Base-by-base conservation (phyloP, 23 tunicate species). In the Halocynthia roretzi region DNA sequence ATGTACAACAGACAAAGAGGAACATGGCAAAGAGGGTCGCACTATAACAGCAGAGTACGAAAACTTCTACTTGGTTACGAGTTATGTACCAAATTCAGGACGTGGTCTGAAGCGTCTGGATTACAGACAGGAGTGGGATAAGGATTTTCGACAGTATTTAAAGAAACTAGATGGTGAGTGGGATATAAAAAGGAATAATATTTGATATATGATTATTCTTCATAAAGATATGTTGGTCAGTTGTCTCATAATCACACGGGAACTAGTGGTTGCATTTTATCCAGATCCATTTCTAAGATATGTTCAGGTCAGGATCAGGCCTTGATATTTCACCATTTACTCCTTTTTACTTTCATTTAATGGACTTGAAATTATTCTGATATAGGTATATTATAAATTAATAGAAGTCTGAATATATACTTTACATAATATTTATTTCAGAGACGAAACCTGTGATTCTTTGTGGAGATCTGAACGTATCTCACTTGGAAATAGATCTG, bases 1-100 rank as follows among this genome's bases (percentile, higher is more conserved):
- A 11, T 15, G 4, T 68, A 15, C 4, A 15, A 68, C 62, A 74
- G 78, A 54, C 17, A 74, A 81, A 62, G 75, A 81, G 14, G 96
- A 90, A 63, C 99, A 96, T 81, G 93, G 87, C 63, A 63, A 82
- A 56, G 92, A 85, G 63, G 99, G 99, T 7, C 77, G 99, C 12
- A 85, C 90, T 7, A 82, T 89, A 12, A 96, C 99, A 8, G 94
- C 93, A 12, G 99, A 96, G 65, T 96, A 75, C 76, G 99, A 96
- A 12, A 76, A 86, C 55, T 96, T 83, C 61, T 96, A 85, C 55
- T 56, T 96, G 67, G 99, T 96, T 17, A 81, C 80, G 17, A 79
- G 88, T 6, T 96, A 96, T 71, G 99, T 96, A 8, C 99, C 99
- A 14, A 96, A 96, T 67, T 89, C 99, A 8, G 98, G 95, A 64